Evolutionary conservation across 1,140 invertebrate genomes (phyloP), one percentile per base, ranked within the genome.

Genomic region (Oreohelix idahoensis): DNA sequence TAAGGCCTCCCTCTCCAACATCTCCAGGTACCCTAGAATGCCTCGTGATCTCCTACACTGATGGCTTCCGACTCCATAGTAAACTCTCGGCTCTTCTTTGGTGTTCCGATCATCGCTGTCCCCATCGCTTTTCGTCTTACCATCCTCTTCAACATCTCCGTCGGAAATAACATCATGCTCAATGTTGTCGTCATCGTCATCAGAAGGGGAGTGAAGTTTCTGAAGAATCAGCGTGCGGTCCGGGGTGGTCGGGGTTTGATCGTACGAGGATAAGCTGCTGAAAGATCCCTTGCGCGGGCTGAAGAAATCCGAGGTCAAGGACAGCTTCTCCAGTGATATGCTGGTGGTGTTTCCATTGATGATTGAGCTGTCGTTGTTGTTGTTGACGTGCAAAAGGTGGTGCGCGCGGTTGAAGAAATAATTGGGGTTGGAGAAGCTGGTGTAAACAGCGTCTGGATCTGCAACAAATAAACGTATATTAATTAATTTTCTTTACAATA

Each of bases 391-490:
- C 66, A 86, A 84, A 32, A 66, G 79, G 78, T 85, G 84, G 13
- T 83, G 81, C 17, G 83, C 42, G 39, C 86, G 87, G 71, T 88
- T 86, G 79, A 87, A 86, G 71, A 87, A 86, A 36, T 90, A 90
- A 81, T 90, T 90, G 17, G 89, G 89, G 80, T 90, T 90, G 81
- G 89, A 81, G 83, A 89, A 90, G 75, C 89, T 90, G 38, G 88
- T 77, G 73, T 88, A 89, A n/a, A 85, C 87, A 29, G 88, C 82
- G 74, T 89, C 88, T 23, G 86, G 73, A 71, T 89, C 88, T 89
- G 88, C 76, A 63, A 78, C 74, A 32, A 83, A 69, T n/a, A n/a
- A n/a, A 82, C n/a, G n/a, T n/a, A n/a, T n/a, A n/a, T n/a, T n/a
- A n/a, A n/a, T n/a, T n/a, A n/a, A n/a, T n/a, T n/a, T n/a, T n/a